These are phyloP conservation scores for Ostrea denselamellosa DNA, from an alignment of 1,140 invertebrate species.

Conservation along the genomic window DNA sequence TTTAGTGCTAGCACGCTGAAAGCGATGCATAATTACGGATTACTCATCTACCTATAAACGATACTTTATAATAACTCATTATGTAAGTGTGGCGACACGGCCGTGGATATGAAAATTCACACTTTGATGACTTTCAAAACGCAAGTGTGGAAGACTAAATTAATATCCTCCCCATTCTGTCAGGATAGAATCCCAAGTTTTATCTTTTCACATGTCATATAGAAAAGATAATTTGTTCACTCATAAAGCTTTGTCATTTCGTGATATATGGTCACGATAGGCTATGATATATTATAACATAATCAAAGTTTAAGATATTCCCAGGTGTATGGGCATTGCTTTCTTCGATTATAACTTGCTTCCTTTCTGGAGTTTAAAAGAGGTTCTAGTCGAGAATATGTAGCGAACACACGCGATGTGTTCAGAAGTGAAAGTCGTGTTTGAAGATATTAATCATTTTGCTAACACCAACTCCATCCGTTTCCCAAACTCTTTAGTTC, in stretches of 20 bases:
- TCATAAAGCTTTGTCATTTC: background rate
- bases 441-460: background rate
- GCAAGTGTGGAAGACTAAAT: background rate
- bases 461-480: background rate
- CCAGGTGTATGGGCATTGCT: background rate
- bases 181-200: too few species aligned
- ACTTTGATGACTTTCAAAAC: background rate
- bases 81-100: background rate
- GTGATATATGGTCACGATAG: background rate
- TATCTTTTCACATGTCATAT: too few species aligned
- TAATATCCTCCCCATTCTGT: background rate
- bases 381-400: background rate
- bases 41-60: background rate
- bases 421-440: background rate
- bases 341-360: background rate
- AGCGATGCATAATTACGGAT: background rate
- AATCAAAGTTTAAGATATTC: background rate
- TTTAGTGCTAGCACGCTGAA: background rate
- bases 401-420: background rate
- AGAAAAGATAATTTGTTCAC: background rate
- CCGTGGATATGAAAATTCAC: background rate
- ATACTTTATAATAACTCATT: background rate
- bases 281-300: background rate
- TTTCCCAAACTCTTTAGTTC: background rate
- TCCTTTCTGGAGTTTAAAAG: background rate